These are phyloP conservation scores for Mesoclemmys tuberculata DNA, from an alignment of 2,113 vertebrate species.

Conservation along the genomic window DNA sequence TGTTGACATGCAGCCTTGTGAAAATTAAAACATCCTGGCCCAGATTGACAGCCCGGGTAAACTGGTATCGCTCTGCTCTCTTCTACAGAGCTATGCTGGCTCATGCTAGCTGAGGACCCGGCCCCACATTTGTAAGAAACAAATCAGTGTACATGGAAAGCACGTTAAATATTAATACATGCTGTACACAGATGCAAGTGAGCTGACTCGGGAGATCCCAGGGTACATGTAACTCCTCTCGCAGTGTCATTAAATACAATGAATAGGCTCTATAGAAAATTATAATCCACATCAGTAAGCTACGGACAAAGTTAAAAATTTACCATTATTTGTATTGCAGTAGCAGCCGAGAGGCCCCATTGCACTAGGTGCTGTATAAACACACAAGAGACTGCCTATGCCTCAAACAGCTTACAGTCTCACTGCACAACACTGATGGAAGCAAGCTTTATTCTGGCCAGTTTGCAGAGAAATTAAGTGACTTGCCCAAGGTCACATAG, in stretches of 20 bases:
- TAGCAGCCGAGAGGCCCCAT: neutral
- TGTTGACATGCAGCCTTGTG: constrained; percentile 33
- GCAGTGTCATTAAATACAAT: fast-evolving
- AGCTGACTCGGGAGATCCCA: neutral
- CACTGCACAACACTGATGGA: neutral
- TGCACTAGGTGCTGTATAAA: neutral
- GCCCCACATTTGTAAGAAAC: neutral
- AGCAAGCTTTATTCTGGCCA: neutral
- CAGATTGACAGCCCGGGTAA: neutral
- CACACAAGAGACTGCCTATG: fast-evolving
- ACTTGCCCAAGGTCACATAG: neutral
- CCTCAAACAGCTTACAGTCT: fast-evolving
- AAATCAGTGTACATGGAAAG: fast-evolving
- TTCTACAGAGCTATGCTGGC: neutral
- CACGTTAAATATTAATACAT: fast-evolving
- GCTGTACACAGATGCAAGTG: fast-evolving
- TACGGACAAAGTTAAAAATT: fast-evolving
- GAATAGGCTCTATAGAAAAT: neutral
- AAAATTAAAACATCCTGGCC: constrained; percentile 12
- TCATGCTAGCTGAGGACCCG: neutral
- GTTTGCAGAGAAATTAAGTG: neutral
- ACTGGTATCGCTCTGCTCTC: neutral
- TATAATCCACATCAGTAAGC: fast-evolving
- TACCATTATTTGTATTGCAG: neutral
- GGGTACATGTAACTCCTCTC: neutral